Base-by-base conservation (phyloP, 2,888 invertebrate species). In the Ypsolopha sequella region DNA sequence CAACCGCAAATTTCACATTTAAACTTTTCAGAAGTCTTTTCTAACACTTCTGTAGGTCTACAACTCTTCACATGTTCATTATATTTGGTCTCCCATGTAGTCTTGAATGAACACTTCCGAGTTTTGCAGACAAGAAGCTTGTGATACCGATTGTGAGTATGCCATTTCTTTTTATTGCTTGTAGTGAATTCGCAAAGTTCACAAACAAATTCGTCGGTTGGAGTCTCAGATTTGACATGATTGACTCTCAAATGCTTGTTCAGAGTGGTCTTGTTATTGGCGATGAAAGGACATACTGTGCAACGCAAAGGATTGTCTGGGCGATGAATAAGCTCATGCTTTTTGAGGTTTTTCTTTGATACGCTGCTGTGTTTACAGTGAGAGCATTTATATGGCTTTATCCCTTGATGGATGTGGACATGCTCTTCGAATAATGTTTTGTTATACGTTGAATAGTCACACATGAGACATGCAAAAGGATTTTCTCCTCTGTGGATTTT, bases 341-440 rank as follows among this genome's bases (percentile, higher is more conserved):
- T 74, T 48, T 77, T 78, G 0, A 75, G 59, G 50, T 82, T 82
- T 55, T 79, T 84, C 60, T 80, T 81, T 0, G 82, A 82, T 0
- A 68, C 82, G 7, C 73, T 76, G 0, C 73, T 55, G 59, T 81
- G 79, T 0, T 73, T 57, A 9, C 85, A 85, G 51, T 66, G 62
- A 0, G 66, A 56, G 47, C 85, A 85, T 60, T 76, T 73, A 56
- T 68, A 85, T 0, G 85, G 85, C 55, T 85, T 85, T 33, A 80
- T 70, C 0, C 84, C 84, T 57, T 76, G 68, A 41, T 85, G 84
- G 1, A 76, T 70, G 1, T 73, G 48, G 0, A 79, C 67, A 11
- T 85, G 84, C 11, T 82, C 84, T 8, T 76, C 73, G 41, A 80
- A 82, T 1, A 79, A 41, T 0, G 65, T 60, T 41, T 75, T 80